These are phyloP conservation scores for Scophthalmus maximus DNA, from an alignment of 2,113 vertebrate species.

Conservation along the genomic window DNA sequence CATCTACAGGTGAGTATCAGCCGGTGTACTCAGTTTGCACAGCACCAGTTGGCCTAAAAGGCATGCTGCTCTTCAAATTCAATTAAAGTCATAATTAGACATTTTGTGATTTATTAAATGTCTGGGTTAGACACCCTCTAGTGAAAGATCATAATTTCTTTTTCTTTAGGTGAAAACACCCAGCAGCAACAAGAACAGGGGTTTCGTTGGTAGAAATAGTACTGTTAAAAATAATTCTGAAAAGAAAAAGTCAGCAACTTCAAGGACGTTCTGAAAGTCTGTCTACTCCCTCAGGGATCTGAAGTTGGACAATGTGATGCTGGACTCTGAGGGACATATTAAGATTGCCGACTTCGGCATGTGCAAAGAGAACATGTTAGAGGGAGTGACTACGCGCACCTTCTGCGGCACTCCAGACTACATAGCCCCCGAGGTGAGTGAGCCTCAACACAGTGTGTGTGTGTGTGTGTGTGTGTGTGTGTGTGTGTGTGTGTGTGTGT, in stretches of 20 bases:
- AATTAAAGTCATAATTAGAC: neutral
- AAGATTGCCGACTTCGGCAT: slow-evolving; percentile 99
- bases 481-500: neutral
- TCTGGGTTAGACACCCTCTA: neutral
- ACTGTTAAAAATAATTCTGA: neutral
- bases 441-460: slow-evolving; percentile 24
- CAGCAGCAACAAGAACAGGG: neutral
- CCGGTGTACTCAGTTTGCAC: neutral
- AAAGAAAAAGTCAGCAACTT: neutral
- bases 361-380: slow-evolving; percentile 96
- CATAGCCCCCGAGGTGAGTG: slow-evolving; percentile 97
- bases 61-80: neutral
- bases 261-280: slow-evolving; percentile 8
- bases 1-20: slow-evolving; percentile 89
- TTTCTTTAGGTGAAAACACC: neutral
- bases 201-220: neutral
- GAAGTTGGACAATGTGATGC: slow-evolving; percentile 97
- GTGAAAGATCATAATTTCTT: neutral
- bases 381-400: slow-evolving; percentile 91
- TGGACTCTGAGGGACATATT: slow-evolving; percentile 96
- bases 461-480: neutral
- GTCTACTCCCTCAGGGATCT: slow-evolving; percentile 86
- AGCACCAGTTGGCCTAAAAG: neutral
- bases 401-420: slow-evolving; percentile 99
- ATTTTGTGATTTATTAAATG: neutral